Evolutionary conservation across 2,888 invertebrate species (phyloP), one percentile per base, ranked within the genome.

Genomic region (Ormia ochracea): DNA sequence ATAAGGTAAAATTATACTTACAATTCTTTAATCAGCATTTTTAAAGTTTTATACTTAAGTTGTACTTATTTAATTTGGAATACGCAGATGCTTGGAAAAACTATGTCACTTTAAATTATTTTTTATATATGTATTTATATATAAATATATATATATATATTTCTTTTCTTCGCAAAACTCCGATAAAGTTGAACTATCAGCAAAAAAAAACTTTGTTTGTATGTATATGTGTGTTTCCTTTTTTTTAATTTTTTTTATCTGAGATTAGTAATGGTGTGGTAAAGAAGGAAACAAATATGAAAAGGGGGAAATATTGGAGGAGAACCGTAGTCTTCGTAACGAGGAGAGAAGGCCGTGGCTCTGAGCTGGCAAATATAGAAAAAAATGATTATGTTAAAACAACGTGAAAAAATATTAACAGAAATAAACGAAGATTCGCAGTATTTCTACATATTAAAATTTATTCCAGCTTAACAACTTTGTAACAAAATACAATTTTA

Each of bases 1-100:
- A 5, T 33, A 19, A 17, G 38, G 7, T 9, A 33, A 10, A 56
- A 17, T 19, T 9, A 7, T 19, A 87, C 87, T 87, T 83, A 87
- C 87, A 86, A 87, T 86, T 87, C 87, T 82, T 87, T 87, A 83
- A 87, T 87, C 85, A 87, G 86, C 87, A 87, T 86, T 84, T 85
- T 74, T 56, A 28, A 14, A 41, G 33, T 68, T 54, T 38, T 54
- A n/a, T 63, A 41, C 14, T 23, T n/a, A 43, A 52, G 19, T 33
- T 31, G 19, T 26, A 36, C 10, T 36, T 21, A 33, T 26, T 41
- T 19, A 61, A 33, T n/a, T 19, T 36, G 36, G 31, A 69, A 61
- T 45, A 31, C n/a, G 21, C 7, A 21, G 36, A 26, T 43, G 38
- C 41, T 6, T 4, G 48, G 21, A 61, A 28, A 19, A 38, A 26